Evolutionary conservation across 2,797 vertebrate genomes (phyloP).

Genomic region (Fundulus diaphanus): DNA sequence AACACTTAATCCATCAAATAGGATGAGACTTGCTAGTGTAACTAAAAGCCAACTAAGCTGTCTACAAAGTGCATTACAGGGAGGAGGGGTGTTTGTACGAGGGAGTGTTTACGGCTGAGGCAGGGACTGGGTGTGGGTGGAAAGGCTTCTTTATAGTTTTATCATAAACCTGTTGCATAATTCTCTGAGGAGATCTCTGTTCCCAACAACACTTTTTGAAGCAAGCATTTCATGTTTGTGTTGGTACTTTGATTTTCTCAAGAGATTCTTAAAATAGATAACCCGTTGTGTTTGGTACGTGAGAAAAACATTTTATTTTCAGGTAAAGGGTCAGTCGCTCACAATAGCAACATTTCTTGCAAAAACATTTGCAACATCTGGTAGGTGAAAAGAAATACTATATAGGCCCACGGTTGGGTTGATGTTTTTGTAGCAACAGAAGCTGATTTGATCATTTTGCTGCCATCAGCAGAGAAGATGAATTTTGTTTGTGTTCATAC

Average conservation of each 20-base stretch:
- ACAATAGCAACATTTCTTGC: constrained; percentile 11
- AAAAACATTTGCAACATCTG: constrained; percentile 29
- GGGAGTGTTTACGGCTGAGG: constrained; percentile 34
- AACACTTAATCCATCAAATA: constrained; percentile 62
- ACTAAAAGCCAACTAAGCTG: constrained; percentile 57
- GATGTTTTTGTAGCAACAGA: constrained; percentile 1
- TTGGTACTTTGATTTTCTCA: constrained; percentile 41
- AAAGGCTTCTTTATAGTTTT: constrained; percentile 37
- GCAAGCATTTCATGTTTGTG: constrained; percentile 26
- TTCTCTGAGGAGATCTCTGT: constrained; percentile 48
- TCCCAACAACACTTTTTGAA: constrained; percentile 36
- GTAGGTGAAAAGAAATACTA: constrained; percentile 15
- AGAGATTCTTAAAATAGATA: constrained; percentile 46
- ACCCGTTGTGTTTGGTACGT: neutral
- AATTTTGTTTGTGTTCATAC: constrained; percentile 4
- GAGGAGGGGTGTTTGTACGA: constrained; percentile 18
- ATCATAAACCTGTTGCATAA: constrained; percentile 49
- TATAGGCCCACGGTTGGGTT: constrained; percentile 10
- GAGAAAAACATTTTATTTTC: constrained; percentile 27
- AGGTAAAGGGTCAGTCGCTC: constrained; percentile 35
- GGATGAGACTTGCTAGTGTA: constrained; percentile 59
- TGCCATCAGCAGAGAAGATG: neutral
- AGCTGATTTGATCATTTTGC: constrained; percentile 18
- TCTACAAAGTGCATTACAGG: constrained; percentile 59
- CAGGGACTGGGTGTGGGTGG: constrained; percentile 13